Evolutionary conservation across 2,888 invertebrate genomes (phyloP).

Genomic region (Chrysodeixis includens): DNA sequence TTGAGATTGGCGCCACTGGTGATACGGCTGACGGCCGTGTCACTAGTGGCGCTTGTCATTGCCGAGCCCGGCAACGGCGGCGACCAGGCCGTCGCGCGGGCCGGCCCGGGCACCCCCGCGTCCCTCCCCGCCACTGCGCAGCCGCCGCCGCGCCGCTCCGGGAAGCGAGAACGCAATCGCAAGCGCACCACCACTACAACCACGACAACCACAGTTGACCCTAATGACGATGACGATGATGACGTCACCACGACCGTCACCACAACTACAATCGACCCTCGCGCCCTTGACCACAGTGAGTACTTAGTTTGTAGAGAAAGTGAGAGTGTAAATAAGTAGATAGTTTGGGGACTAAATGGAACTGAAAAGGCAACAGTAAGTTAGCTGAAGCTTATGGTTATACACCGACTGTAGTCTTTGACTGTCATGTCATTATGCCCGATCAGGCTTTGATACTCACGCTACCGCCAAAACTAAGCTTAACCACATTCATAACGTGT

Average conservation of each 20-base stretch:
- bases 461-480: constrained; percentile 30
- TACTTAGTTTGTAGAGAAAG: constrained; percentile 32
- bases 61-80: constrained; percentile 73
- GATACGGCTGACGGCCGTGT: constrained; percentile 78
- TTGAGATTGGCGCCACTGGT: constrained; percentile 83
- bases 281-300: constrained; percentile 83
- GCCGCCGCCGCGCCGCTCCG: constrained; percentile 60
- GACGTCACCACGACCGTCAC: constrained; percentile 69
- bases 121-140: constrained; percentile 44
- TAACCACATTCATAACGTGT: not conserved
- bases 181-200: constrained; percentile 77
- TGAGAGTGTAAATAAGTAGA: not conserved
- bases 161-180: constrained; percentile 66
- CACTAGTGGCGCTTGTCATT: constrained; percentile 85
- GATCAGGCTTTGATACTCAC: constrained; percentile 20
- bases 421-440: constrained; percentile 24
- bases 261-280: constrained; percentile 80
- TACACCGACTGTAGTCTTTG: constrained; percentile 12
- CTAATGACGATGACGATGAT: constrained; percentile 71
- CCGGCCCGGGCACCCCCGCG: constrained; percentile 45
- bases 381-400: constrained; percentile 33
- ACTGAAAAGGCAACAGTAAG: constrained; percentile 23
- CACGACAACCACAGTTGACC: constrained; percentile 72
- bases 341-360: not conserved
- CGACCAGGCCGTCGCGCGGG: constrained; percentile 52